A percentile compares a stretch with the other conserved stretches of the same genome.
phyloP scores from a whole-genome alignment of 2,797 vertebrate species.

The Micropoecilia bifurca region DNA sequence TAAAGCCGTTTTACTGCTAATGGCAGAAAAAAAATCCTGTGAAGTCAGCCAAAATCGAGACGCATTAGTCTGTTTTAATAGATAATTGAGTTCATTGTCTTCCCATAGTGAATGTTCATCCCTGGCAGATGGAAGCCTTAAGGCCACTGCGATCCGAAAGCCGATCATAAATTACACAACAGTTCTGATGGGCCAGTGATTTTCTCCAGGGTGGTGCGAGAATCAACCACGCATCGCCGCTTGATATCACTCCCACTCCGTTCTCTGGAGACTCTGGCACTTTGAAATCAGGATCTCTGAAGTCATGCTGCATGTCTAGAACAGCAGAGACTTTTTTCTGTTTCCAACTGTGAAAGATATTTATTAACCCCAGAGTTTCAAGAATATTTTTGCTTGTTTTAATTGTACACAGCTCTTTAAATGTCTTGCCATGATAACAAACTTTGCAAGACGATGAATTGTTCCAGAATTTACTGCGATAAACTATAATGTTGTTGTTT shows the following conservation, averaged over 20 bases:
- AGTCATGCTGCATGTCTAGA: neutral
- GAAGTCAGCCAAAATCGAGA: conserved; percentile 62
- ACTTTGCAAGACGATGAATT: too few relatives aligned
- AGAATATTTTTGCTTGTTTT: too few relatives aligned
- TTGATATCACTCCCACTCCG: conserved; percentile 26
- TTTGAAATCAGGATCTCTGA: conserved; percentile 21
- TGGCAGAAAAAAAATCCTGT: conserved; percentile 44
- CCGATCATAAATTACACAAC: conserved; percentile 75
- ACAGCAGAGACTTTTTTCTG: neutral
- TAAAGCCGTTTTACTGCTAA: conserved; percentile 44
- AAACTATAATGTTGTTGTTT: too few relatives aligned
- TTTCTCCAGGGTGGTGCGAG: conserved; percentile 50
- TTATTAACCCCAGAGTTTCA: neutral
- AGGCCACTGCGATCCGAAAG: conserved; percentile 60
- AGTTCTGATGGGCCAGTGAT: conserved; percentile 64
- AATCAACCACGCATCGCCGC: conserved; percentile 65
- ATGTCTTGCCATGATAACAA: too few relatives aligned
- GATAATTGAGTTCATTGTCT: conserved; percentile 66
- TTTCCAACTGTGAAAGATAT: neutral
- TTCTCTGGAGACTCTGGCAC: conserved; percentile 27
- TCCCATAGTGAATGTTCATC: conserved; percentile 60
- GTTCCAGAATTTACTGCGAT: too few relatives aligned
- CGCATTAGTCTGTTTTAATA: conserved; percentile 66
- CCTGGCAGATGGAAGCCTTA: conserved; percentile 67
- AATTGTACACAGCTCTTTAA: too few relatives aligned